Evolutionary conservation across 2,113 vertebrate species (phyloP).

Genomic region (Cromileptes altivelis): DNA sequence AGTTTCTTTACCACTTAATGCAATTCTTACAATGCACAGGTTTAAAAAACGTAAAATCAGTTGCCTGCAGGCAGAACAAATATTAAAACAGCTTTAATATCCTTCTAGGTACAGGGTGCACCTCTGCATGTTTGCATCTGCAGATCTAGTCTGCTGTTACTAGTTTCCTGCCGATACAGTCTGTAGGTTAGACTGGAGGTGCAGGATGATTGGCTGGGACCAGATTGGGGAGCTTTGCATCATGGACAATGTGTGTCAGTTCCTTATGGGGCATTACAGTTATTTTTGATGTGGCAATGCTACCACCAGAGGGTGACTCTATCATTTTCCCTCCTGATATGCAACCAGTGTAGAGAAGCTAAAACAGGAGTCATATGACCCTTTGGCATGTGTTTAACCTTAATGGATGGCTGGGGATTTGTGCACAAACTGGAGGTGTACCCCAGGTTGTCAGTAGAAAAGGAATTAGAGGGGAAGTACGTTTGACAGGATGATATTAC

Average conservation of each 20-base stretch:
- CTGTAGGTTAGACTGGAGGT: not conserved
- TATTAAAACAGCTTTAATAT: not conserved
- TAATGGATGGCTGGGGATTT: not conserved
- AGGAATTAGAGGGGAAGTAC: not conserved
- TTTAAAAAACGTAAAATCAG: not conserved
- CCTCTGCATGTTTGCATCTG: not conserved
- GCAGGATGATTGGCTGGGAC: not conserved
- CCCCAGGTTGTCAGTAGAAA: not conserved
- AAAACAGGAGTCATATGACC: slow-evolving; percentile 9
- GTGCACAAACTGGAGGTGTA: not conserved
- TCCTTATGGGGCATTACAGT: not conserved
- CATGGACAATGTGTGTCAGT: not conserved
- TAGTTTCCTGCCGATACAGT: not conserved
- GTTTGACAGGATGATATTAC: not conserved
- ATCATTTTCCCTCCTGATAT: not conserved
- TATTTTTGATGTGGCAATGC: not conserved
- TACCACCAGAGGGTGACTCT: slow-evolving; percentile 2
- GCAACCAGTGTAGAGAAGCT: slow-evolving; percentile 1
- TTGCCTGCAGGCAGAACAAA: not conserved
- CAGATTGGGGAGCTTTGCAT: not conserved
- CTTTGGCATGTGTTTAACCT: slow-evolving; percentile 5
- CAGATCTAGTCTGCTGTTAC: not conserved
- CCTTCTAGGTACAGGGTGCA: not conserved
- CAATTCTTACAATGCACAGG: not conserved
- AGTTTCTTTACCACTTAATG: not conserved